phyloP scores from a whole-genome alignment of 2,888 invertebrate species.

The Homarus gammarus region DNA sequence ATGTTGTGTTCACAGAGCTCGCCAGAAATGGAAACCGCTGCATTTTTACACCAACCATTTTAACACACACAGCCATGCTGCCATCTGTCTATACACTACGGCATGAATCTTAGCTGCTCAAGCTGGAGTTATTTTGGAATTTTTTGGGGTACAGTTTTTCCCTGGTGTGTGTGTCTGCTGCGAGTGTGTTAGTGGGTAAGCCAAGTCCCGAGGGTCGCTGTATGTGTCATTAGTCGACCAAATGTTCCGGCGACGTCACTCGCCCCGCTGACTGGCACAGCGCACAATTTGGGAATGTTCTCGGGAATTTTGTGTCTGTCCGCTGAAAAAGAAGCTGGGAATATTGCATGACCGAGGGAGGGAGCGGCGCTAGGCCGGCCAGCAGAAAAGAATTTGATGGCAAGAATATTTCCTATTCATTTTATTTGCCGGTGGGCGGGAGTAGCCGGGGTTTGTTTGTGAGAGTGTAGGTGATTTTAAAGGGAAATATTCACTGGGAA shows the following conservation, averaged over 20 bases:
- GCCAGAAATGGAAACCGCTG: constrained; percentile 39
- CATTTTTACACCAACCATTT: constrained; percentile 23
- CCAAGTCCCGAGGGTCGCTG: constrained; percentile 1
- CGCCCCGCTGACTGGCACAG: constrained; percentile 21
- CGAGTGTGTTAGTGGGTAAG: constrained; percentile 31
- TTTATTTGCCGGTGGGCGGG: not conserved
- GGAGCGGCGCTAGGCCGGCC: not conserved
- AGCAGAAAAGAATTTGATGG: not conserved
- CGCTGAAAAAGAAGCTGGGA: constrained; percentile 41
- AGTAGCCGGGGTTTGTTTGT: constrained; percentile 22
- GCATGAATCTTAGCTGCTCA: constrained; percentile 7
- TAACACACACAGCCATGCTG: not conserved
- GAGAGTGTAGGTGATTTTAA: constrained; percentile 39
- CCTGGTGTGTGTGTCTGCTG: not conserved
- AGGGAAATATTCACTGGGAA: constrained; percentile 40
- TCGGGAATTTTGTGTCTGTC: constrained; percentile 3
- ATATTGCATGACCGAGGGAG: constrained; percentile 28
- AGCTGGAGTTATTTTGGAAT: not conserved
- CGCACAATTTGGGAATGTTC: constrained; percentile 39
- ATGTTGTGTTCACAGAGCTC: constrained; percentile 45
- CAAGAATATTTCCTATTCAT: not conserved
- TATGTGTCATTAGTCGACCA: constrained; percentile 41
- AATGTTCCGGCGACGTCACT: constrained; percentile 49
- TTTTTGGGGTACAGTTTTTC: not conserved
- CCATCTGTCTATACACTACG: not conserved